phyloP scores from a whole-genome alignment of 2,888 invertebrate genomes.

The Pseudococcus jackbeardsleyi region DNA sequence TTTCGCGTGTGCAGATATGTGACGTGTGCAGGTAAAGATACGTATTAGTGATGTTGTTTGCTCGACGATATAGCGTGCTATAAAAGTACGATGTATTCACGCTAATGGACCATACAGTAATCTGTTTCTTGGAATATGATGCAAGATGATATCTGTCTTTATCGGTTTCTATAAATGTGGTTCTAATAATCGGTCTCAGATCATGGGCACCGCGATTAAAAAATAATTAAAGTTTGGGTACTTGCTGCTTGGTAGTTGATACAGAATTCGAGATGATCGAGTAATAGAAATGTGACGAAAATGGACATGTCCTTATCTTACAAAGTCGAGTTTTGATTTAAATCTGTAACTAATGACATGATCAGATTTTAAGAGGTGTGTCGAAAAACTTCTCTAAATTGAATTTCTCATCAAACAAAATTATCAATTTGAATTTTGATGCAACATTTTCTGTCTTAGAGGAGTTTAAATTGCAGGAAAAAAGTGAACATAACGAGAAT shows the following conservation, averaged over 20 bases:
- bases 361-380: no score
- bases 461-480: no score
- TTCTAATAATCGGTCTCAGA: neutral
- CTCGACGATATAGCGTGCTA: neutral
- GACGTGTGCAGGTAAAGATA: neutral
- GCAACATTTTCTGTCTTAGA: no score
- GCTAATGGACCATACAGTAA: neutral
- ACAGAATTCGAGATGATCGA: neutral
- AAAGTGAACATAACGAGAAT: no score
- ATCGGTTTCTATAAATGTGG: neutral
- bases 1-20: constrained; percentile 14
- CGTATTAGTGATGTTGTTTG: neutral
- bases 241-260: neutral
- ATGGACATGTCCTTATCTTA: no score
- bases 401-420: no score
- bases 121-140: constrained; percentile 22
- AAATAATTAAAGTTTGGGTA: neutral
- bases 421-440: no score
- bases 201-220: neutral
- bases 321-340: no score
- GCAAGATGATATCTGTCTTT: neutral
- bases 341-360: no score
- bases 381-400: no score
- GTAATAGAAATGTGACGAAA: no score
- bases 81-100: neutral